Percentiles rank a stretch among this genome's conserved stretches.
Evolutionary conservation across 2,888 invertebrate species (phyloP).

Genomic region (Adineta ricciae): DNA sequence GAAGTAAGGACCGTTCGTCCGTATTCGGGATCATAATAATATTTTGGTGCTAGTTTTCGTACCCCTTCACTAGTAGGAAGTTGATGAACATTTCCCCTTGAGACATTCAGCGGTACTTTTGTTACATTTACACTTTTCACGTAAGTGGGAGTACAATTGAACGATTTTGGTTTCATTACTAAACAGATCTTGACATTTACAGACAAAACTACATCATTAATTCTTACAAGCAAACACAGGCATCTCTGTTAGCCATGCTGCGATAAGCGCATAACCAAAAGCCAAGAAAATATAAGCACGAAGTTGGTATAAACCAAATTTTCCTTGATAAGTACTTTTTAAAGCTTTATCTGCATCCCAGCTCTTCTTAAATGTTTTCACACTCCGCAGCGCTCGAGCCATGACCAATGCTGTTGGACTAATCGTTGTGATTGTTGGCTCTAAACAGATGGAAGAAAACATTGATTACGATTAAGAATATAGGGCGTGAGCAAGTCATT

Average conservation of each 20-base stretch:
- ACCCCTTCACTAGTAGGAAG: too few relatives aligned
- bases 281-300: slow-evolving; percentile 21
- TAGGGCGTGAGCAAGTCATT: background rate
- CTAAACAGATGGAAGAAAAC: background rate
- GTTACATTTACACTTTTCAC: too few relatives aligned
- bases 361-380: slow-evolving; percentile 27
- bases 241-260: slow-evolving; percentile 23
- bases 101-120: background rate
- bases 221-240: slow-evolving; percentile 25
- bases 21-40: background rate
- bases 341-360: slow-evolving; percentile 34
- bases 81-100: too few relatives aligned
- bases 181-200: background rate
- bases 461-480: background rate
- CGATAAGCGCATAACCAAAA: slow-evolving; percentile 30
- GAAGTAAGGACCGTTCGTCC: background rate
- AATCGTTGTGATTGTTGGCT: background rate
- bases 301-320: slow-evolving; percentile 28
- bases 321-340: slow-evolving; percentile 31
- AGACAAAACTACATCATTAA: background rate
- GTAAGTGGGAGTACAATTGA: background rate
- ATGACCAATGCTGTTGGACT: slow-evolving; percentile 26
- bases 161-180: background rate
- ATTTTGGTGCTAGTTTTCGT: background rate
- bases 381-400: slow-evolving; percentile 5